Percentiles rank a stretch among this genome's conserved stretches.
Evolutionary conservation across 2,113 vertebrate genomes (phyloP).

Genomic region (Lagenorhynchus albirostris): DNA sequence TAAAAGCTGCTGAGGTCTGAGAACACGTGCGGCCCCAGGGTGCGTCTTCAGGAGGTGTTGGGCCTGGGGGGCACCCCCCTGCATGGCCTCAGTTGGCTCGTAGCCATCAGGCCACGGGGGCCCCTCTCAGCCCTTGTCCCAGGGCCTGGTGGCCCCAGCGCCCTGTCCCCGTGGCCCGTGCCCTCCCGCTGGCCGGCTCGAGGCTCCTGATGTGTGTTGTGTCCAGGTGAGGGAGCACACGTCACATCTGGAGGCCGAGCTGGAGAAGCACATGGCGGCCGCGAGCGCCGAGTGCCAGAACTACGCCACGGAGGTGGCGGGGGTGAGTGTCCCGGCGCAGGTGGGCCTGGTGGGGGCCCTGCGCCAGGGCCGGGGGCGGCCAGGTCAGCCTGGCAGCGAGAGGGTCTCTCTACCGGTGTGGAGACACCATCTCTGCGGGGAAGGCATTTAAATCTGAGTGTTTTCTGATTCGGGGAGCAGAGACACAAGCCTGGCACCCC

Average conservation of each 20-base stretch:
- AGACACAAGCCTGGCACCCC: background rate
- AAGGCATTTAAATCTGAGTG: background rate
- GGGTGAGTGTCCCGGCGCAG: constrained; percentile 76
- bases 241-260: constrained; percentile 89
- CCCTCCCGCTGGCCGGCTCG: background rate
- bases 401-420: background rate
- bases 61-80: background rate
- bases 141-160: background rate
- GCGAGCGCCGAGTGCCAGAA: constrained; percentile 84
- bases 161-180: background rate
- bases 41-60: background rate
- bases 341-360: rapidly evolving
- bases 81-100: background rate
- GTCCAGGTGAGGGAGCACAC: constrained; percentile 89
- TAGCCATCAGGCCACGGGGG: rapidly evolving
- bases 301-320: constrained; percentile 86
- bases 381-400: background rate
- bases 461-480: background rate
- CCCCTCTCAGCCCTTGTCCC: too few species aligned
- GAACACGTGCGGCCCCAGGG: background rate
- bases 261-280: constrained; percentile 91
- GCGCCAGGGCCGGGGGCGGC: background rate
- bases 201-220: background rate
- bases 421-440: background rate
- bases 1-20: background rate